Conservation (phyloP, 2,888 invertebrate species). For the Torymus aiolomorphi region DNA sequence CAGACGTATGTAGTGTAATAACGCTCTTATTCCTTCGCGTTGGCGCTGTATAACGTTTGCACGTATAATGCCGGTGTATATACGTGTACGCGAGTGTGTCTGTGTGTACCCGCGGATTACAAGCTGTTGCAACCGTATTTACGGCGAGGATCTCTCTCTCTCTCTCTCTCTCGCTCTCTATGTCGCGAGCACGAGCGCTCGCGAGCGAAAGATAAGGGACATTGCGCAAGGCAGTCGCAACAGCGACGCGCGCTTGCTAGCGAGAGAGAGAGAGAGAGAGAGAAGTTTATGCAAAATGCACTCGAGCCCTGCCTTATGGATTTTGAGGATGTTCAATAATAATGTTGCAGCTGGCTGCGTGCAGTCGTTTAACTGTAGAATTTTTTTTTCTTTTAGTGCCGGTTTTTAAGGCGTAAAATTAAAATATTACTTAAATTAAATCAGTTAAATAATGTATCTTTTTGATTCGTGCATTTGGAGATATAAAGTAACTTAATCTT, state of each 20-base stretch:
- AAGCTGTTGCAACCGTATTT: constrained; percentile 69
- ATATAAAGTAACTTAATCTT: constrained; percentile 31
- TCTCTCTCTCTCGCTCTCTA: constrained; percentile 36
- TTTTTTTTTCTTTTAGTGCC: not conserved
- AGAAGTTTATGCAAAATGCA: constrained; percentile 1
- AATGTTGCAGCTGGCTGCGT: not conserved
- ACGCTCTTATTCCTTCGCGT: no score
- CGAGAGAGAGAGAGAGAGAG: no score
- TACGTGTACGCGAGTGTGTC: not conserved
- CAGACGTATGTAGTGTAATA: no score
- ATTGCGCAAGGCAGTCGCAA: constrained; percentile 64
- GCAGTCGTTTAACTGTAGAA: no score
- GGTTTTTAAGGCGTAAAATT: not conserved
- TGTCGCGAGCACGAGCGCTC: not conserved
- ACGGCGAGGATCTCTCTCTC: constrained; percentile 64
- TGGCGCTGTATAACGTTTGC: not conserved
- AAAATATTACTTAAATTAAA: constrained; percentile 10
- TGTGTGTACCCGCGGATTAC: constrained; percentile 66
- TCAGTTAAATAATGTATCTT: no score
- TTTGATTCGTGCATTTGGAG: no score
- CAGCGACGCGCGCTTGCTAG: not conserved
- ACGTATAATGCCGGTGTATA: not conserved
- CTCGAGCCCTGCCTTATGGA: not conserved
- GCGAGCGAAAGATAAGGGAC: constrained; percentile 64
- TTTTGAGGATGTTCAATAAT: not conserved